Percentiles rank a stretch among this genome's conserved stretches.
These are phyloP conservation scores for Mus pahari DNA, from an alignment of 2,113 vertebrate genomes.

Conservation along the genomic window DNA sequence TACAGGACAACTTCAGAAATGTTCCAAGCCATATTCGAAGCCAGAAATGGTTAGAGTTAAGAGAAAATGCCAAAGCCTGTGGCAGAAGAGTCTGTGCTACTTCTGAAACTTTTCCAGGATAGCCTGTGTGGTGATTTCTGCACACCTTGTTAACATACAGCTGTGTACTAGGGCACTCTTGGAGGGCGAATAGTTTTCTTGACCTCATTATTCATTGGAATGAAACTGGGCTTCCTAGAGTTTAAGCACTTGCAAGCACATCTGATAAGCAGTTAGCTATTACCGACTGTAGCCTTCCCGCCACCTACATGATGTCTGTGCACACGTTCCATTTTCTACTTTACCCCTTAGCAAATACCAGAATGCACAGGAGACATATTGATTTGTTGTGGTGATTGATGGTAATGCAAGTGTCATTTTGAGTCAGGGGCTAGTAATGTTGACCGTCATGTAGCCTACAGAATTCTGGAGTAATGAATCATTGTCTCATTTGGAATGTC, in stretches of 20 bases:
- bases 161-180: background rate
- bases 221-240: background rate
- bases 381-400: background rate
- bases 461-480: background rate
- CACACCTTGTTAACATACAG: background rate
- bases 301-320: background rate
- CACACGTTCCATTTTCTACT: background rate
- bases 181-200: background rate
- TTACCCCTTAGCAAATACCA: background rate
- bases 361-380: constrained; percentile 23
- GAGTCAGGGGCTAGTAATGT: background rate
- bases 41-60: background rate
- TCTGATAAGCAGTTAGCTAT: background rate
- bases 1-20: background rate
- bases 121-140: background rate
- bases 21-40: background rate
- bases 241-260: constrained; percentile 22
- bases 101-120: constrained; percentile 1
- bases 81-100: background rate
- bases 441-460: background rate
- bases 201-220: background rate
- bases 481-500: background rate
- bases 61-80: background rate
- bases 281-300: background rate
- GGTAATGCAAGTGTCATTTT: background rate